Percentiles rank a stretch among this genome's conserved stretches.
These are phyloP conservation scores for Drosophila guanche DNA, from an alignment of 1,140 invertebrate species.

Conservation along the genomic window DNA sequence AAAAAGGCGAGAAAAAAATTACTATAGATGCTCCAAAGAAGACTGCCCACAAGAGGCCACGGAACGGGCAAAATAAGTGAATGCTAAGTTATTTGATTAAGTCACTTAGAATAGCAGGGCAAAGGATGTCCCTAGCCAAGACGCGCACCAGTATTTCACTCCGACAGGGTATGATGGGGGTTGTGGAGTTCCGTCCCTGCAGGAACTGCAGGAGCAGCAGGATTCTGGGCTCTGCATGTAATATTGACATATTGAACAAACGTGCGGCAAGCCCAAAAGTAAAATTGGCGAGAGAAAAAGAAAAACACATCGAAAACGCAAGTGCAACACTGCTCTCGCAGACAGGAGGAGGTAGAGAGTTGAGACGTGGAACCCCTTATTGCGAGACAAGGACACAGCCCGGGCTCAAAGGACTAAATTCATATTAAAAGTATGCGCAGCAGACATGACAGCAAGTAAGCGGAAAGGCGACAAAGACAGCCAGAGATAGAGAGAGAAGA, in stretches of 20 bases:
- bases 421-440: conserved; percentile 78
- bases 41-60: neutral
- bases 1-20: conserved; percentile 28
- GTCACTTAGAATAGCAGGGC: conserved; percentile 59
- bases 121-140: conserved; percentile 2
- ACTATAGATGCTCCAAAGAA: conserved; percentile 5
- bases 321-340: conserved; percentile 59
- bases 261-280: conserved; percentile 64
- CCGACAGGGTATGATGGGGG: conserved; percentile 30
- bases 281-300: conserved; percentile 51
- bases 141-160: conserved; percentile 56
- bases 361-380: conserved; percentile 4
- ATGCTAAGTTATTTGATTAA: conserved; percentile 82
- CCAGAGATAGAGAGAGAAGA: conserved; percentile 6
- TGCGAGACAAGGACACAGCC: conserved; percentile 29
- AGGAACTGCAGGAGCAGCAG: conserved; percentile 36
- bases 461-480: conserved; percentile 26
- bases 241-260: conserved; percentile 82
- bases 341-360: conserved; percentile 1
- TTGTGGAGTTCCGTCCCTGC: neutral
- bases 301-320: conserved; percentile 54
- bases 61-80: conserved; percentile 36
- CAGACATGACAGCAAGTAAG: conserved; percentile 62
- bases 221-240: conserved; percentile 60
- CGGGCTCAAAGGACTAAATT: conserved; percentile 80